Base-by-base conservation (phyloP, 2,797 vertebrate species). In the Decapterus maruadsi region DNA sequence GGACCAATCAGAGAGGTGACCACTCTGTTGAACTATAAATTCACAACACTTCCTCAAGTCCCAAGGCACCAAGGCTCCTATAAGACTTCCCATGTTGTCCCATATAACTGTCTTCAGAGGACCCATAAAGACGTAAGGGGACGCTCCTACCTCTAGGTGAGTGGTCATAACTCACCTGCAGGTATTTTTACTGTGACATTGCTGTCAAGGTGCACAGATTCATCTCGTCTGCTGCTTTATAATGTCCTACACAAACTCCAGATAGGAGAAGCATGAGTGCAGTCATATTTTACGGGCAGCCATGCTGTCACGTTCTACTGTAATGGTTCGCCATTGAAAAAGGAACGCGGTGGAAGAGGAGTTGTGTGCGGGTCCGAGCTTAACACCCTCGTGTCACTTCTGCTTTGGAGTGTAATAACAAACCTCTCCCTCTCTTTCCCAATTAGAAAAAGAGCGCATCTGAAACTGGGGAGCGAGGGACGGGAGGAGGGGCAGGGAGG, bases 71-170 rank as follows among this genome's bases (percentile, higher is more conserved):
- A 43, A 59, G 65, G 80, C 87, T 86, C 84, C 89, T 88, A 86
- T 89, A 92, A 89, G 89, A 83, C 85, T 90, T 82, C 87, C 87
- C 81, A 83, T 90, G 90, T 92, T 92, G 88, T 90, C 84, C 78
- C 85, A 81, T 91, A 91, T 90, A 92, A 92, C 84, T 88, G 88
- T 90, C 90, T 88, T 89, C 80, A 83, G 86, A 85, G 87, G 83
- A 85, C 75, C 88, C 85, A 92, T 93, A 90, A 93, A 93, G 91
- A 92, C 87, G 93, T 90, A 92, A 93, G 91, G 87, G 86, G 91
- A 91, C 38, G 70, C 78, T 88, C 80, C 83, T 75, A 80, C 84
- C 83, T 86, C 85, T 68, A 65, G 89, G 83, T 91, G 91, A 93
- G 91, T 90, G 90, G 67, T 92, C 87, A 80, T 94, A 93, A 92